Conservation (phyloP, 2,113 vertebrate species). For the Pygoscelis adeliae region DNA sequence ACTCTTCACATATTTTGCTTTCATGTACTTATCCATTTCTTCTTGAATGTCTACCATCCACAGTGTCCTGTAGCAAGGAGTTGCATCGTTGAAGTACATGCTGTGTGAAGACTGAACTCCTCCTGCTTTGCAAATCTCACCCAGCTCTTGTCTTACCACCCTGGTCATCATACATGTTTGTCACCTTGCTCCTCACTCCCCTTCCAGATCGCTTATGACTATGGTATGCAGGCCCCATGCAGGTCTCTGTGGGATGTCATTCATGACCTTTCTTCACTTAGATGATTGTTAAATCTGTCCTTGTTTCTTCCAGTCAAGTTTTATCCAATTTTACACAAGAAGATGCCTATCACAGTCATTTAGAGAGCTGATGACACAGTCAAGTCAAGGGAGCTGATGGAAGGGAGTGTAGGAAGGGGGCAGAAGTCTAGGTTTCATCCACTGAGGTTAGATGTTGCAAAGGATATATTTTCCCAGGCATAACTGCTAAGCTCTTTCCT, state of each 20-base stretch:
- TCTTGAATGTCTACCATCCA: not conserved
- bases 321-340: not conserved
- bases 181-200: not conserved
- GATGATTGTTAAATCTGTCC: not conserved
- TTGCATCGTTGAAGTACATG: not conserved
- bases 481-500: not conserved
- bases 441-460: not conserved
- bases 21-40: not conserved
- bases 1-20: not conserved
- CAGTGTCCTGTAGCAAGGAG: not conserved
- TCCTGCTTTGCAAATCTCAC: not conserved
- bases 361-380: not conserved
- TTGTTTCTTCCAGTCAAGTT: not conserved
- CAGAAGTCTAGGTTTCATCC: not conserved
- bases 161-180: not conserved
- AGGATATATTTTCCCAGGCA: not conserved
- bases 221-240: accelerated
- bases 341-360: not conserved
- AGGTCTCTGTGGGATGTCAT: not conserved
- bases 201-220: not conserved
- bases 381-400: not conserved
- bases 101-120: not conserved
- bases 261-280: not conserved
- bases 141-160: not conserved
- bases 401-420: not conserved